These are phyloP conservation scores for Mycteria americana DNA, from an alignment of 2,797 vertebrate genomes.

Conservation along the genomic window DNA sequence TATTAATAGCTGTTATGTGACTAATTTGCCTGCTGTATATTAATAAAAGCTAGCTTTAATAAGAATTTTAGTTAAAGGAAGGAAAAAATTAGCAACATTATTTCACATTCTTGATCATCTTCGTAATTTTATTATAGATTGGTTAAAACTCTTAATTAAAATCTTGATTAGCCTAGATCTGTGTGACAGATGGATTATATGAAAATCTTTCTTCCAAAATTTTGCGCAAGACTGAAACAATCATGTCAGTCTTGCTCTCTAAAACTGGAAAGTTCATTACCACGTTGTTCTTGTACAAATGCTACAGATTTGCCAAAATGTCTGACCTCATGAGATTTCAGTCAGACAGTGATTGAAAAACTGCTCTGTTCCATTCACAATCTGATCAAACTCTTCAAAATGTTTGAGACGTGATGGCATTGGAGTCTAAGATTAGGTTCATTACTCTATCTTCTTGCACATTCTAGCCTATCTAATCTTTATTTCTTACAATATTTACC, in stretches of 20 bases:
- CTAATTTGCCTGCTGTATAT: not conserved
- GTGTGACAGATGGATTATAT: not conserved
- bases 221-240: not conserved
- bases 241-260: not conserved
- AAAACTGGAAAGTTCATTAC: not conserved
- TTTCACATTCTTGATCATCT: not conserved
- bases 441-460: not conserved
- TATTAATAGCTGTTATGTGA: not conserved
- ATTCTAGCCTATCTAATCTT: not conserved
- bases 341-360: not conserved
- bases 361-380: not conserved
- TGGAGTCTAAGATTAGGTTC: not conserved
- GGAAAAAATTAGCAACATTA: not conserved
- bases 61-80: not conserved
- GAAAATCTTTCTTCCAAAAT: not conserved
- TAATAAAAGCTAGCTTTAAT: not conserved
- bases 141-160: not conserved
- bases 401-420: not conserved
- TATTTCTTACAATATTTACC: not conserved
- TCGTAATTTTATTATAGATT: not conserved
- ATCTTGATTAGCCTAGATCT: not conserved
- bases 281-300: not conserved
- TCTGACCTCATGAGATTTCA: not conserved
- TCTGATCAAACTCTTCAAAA: not conserved
- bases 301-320: not conserved